Percentiles rank a stretch among this genome's conserved stretches.
phyloP scores from a whole-genome alignment of 2,888 invertebrate species.

The Cotesia congregata region DNA sequence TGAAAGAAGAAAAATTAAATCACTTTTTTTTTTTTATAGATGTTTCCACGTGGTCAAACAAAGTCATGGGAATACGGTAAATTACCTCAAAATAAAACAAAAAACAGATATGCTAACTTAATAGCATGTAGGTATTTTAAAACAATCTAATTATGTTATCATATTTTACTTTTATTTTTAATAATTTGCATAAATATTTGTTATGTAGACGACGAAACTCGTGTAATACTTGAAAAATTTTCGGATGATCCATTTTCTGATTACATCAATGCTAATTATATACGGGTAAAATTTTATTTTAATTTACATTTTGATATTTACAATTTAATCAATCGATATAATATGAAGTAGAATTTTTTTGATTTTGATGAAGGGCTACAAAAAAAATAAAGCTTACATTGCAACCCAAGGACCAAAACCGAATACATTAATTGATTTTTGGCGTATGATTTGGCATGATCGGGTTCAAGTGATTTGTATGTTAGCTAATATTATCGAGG shows the following conservation, averaged over 20 bases:
- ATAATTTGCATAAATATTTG: conserved; percentile 10
- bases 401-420: conserved; percentile 67
- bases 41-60: conserved; percentile 67
- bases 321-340: background rate
- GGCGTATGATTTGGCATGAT: conserved; percentile 72
- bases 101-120: conserved; percentile 71
- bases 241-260: conserved; percentile 68
- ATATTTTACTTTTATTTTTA: conserved; percentile 22
- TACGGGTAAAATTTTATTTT: conserved; percentile 64
- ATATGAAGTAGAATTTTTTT: background rate
- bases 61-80: conserved; percentile 67
- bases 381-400: conserved; percentile 60
- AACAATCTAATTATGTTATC: background rate
- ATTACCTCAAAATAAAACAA: conserved; percentile 67
- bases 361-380: conserved; percentile 49
- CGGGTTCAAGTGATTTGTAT: conserved; percentile 71
- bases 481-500: conserved; percentile 71
- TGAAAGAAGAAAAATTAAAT: background rate
- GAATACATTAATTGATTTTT: conserved; percentile 69
- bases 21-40: conserved; percentile 54
- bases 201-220: conserved; percentile 70
- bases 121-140: conserved; percentile 68
- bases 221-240: conserved; percentile 69
- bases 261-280: conserved; percentile 73
- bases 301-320: background rate